Evolutionary conservation across 92 coral and sea anemone species (phyloP).

Genomic region (Palythoa heliodiscus): DNA sequence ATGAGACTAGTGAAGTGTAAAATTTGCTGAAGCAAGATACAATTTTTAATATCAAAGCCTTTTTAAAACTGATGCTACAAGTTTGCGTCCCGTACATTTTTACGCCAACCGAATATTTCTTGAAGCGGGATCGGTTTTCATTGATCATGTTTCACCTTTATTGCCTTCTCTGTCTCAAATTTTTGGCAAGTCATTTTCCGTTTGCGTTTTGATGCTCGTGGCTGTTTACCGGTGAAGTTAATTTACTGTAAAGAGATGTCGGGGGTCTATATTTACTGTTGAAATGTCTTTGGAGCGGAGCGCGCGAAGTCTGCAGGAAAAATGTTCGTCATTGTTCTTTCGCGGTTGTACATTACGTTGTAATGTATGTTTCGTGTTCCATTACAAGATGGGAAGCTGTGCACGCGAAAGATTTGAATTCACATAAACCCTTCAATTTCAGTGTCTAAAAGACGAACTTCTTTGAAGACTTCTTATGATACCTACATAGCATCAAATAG

Average conservation of each 20-base stretch:
- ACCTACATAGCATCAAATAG: neutral
- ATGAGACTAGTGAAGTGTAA: conserved; percentile 31
- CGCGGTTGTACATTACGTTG: conserved; percentile 22
- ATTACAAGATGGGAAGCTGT: neutral
- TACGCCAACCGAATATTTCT: neutral
- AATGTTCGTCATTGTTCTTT: conserved; percentile 27
- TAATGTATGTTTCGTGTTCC: neutral
- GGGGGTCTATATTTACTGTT: conserved; percentile 37
- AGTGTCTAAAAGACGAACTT: neutral
- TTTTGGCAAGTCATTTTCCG: neutral
- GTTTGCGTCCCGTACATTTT: conserved; percentile 6
- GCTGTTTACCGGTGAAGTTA: conserved; percentile 42
- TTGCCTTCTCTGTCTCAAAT: neutral
- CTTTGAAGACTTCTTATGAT: neutral
- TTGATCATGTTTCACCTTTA: neutral
- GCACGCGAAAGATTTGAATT: conserved; percentile 15
- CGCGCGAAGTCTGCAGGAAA: conserved; percentile 31
- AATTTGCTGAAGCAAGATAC: conserved; percentile 30
- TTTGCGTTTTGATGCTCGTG: neutral
- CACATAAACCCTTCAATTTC: neutral
- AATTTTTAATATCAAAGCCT: neutral
- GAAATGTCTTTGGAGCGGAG: conserved; percentile 34
- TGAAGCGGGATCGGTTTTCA: conserved; percentile 7
- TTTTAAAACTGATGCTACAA: neutral
- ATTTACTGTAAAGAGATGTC: conserved; percentile 24